Percentiles rank a stretch among this genome's conserved stretches.
phyloP scores from a whole-genome alignment of 2,797 vertebrate genomes.

The Otolemur crassicaudatus region DNA sequence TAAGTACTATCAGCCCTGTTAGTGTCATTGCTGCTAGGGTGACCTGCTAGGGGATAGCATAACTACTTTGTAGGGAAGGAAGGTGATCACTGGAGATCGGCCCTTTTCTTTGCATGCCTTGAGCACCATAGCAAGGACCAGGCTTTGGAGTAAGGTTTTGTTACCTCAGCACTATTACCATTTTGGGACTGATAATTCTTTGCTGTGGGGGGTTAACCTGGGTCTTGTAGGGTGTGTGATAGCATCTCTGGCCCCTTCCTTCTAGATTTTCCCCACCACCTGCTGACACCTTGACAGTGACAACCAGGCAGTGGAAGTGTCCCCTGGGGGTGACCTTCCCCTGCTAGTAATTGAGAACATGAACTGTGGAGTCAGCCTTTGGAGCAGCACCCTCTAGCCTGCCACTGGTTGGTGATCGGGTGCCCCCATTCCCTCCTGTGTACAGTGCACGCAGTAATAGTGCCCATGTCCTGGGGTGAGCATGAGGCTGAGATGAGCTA shows the following conservation, averaged over 20 bases:
- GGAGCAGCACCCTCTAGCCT: background rate
- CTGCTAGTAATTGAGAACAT: background rate
- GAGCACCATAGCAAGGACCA: background rate
- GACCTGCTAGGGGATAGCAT: background rate
- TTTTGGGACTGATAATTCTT: background rate
- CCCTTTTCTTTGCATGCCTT: background rate
- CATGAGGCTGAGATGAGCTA: background rate
- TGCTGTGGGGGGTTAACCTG: background rate
- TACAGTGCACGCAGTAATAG: background rate
- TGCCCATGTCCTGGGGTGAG: background rate
- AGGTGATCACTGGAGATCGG: background rate
- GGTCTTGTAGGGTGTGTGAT: background rate
- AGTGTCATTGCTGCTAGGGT: background rate
- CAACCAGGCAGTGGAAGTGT: background rate
- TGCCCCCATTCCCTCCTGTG: background rate
- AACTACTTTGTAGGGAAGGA: background rate
- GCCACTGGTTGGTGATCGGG: background rate
- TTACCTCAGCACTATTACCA: no score
- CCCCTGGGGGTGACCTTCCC: rapidly evolving
- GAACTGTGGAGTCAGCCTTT: background rate
- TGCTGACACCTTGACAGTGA: background rate
- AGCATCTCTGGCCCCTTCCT: background rate
- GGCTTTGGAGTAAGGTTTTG: background rate
- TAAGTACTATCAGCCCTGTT: background rate
- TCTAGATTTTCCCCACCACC: background rate